Conservation (phyloP, 1,140 invertebrate genomes). For the Maniola jurtina region DNA sequence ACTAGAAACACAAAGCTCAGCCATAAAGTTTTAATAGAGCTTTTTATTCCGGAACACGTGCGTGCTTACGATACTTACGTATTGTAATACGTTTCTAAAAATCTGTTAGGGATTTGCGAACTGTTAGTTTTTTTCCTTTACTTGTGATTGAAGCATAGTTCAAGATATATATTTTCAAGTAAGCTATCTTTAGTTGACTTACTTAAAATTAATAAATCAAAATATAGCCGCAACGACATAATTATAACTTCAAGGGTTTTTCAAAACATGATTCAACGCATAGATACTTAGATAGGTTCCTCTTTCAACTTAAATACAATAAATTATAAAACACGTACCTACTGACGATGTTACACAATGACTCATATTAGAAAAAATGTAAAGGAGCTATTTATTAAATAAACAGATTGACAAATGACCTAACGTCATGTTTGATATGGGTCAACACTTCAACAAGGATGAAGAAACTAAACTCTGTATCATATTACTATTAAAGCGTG, state of each 20-base stretch:
- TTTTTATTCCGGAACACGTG: constrained; percentile 46
- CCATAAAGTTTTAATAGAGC: constrained; percentile 37
- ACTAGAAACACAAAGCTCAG: constrained; percentile 28
- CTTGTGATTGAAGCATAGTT: too few species aligned
- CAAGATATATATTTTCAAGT: too few species aligned
- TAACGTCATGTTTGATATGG: constrained; percentile 17
- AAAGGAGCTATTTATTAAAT: constrained; percentile 11
- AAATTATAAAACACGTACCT: constrained; percentile 20
- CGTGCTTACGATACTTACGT: background rate
- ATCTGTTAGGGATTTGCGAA: too few species aligned
- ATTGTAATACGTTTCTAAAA: background rate
- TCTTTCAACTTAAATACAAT: constrained; percentile 9
- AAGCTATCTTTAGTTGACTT: too few species aligned
- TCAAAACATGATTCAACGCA: constrained; percentile 2
- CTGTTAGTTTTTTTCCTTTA: too few species aligned
- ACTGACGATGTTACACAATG: constrained; percentile 15
- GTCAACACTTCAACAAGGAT: constrained; percentile 11
- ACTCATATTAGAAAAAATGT: constrained; percentile 35
- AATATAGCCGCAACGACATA: too few species aligned
- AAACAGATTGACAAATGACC: constrained; percentile 38
- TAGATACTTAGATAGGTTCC: background rate
- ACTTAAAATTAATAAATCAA: too few species aligned
- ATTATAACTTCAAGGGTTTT: background rate
- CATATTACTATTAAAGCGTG: constrained; percentile 19
- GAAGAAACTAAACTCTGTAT: constrained; percentile 22